These are phyloP conservation scores for Lysandra bellargus DNA, from an alignment of 2,888 invertebrate species.

Conservation along the genomic window DNA sequence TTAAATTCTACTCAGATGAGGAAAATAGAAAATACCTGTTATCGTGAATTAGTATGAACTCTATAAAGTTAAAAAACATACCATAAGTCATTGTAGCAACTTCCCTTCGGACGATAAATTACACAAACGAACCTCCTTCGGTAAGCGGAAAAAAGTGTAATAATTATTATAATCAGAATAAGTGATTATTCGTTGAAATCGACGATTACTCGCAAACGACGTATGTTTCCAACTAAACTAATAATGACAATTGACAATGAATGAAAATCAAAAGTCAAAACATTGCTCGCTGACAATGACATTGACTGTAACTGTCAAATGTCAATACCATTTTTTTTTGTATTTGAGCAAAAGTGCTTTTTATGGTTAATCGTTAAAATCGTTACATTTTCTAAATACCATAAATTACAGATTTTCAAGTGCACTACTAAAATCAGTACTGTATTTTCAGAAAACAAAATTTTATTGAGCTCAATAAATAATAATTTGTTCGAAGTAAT, in stretches of 20 bases:
- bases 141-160: background rate
- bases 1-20: background rate
- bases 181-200: background rate
- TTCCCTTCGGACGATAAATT: background rate
- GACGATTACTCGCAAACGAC: background rate
- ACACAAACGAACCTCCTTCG: background rate
- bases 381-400: no score
- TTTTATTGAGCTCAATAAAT: background rate
- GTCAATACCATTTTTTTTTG: background rate
- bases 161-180: background rate
- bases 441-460: background rate
- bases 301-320: background rate
- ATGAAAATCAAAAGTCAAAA: conserved; percentile 2
- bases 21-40: background rate
- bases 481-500: background rate
- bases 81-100: conserved; percentile 4
- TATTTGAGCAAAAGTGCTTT: background rate
- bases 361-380: background rate
- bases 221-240: background rate
- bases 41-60: background rate
- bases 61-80: background rate
- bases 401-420: no score
- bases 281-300: background rate
- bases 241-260: background rate
- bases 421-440: background rate